Evolutionary conservation across 2,797 vertebrate species (phyloP), one percentile per base, ranked within the genome.

Genomic region (Spheniscus humboldti): DNA sequence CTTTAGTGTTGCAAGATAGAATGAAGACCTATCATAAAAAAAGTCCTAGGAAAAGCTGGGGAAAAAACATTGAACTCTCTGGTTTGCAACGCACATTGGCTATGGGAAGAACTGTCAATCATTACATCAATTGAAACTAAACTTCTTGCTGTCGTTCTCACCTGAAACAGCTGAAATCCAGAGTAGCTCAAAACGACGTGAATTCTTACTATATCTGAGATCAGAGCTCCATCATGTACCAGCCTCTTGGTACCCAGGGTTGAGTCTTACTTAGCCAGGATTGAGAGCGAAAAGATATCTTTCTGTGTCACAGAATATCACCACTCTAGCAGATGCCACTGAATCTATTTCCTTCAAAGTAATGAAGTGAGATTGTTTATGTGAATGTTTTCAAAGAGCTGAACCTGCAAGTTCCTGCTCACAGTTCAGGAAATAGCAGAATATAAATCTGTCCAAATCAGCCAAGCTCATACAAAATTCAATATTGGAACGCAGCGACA

Each of bases 381-480:
- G 96, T 92, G 95, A 96, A 94, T 81, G 75, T 94, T 96, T 97
- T 96, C 96, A 97, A 96, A 95, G 94, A 93, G 92, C 93, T 95
- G 94, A 98, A 98, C 97, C 96, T 97, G 96, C 96, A 94, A 97
- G 91, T 87, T 94, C 96, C 97, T 95, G 96, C 94, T 97, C 75
- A 3, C 64, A 88, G 91, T 95, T 97, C 97, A 98, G 97, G 98
- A 98, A 98, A 97, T 96, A 95, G 94, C 97, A 98, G 96, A 94
- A 97, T 97, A 97, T 97, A 97, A 98, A 98, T 98, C 97, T 97
- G 92, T 96, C 95, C 86, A 87, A 96, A 95, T 97, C 97, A 97
- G 96, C 97, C 86, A 95, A 72, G 95, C 96, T 97, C 84, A 96
- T 16, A 69, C 86, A 96, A 73, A 93, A 98, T 89, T 95, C 96